These are phyloP conservation scores for Cheilosia urbana DNA, from an alignment of 2,888 invertebrate species.

Conservation along the genomic window DNA sequence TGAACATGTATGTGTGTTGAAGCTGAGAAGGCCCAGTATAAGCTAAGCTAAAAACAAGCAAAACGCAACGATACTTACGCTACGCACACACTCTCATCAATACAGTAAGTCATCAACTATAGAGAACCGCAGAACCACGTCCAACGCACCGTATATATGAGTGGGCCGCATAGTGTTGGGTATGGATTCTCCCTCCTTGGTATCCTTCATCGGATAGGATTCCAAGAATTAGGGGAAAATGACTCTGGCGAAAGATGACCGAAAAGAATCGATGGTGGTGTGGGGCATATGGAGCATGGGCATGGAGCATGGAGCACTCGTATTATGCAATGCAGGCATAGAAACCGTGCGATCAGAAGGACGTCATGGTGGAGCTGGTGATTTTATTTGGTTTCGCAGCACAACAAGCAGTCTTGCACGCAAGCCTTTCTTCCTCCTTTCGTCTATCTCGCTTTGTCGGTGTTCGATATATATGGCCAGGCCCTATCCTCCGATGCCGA, in stretches of 20 bases:
- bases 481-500: constrained; percentile 9
- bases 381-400: constrained; percentile 70
- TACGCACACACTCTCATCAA: constrained; percentile 45
- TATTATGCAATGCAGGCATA: constrained; percentile 16
- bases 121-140: constrained; percentile 55
- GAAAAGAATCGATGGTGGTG: constrained; percentile 71
- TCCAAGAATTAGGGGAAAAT: constrained; percentile 72
- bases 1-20: constrained; percentile 48
- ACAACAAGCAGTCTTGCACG: constrained; percentile 71
- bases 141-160: constrained; percentile 42
- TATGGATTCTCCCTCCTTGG: constrained; percentile 38
- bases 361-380: constrained; percentile 50
- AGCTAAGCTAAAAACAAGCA: constrained; percentile 30
- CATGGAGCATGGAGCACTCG: too few species aligned
- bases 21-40: constrained; percentile 35
- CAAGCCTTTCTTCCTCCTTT: constrained; percentile 59
- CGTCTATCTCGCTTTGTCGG: constrained; percentile 53
- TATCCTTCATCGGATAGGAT: constrained; percentile 66
- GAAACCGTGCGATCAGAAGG: constrained; percentile 52
- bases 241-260: constrained; percentile 71
- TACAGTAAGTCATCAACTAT: constrained; percentile 65
- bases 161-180: constrained; percentile 34
- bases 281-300: not conserved
- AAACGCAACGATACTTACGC: constrained; percentile 37
- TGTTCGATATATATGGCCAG: constrained; percentile 65